Evolutionary conservation across 2,113 vertebrate species (phyloP).

Genomic region (Ceyx melanurus): DNA sequence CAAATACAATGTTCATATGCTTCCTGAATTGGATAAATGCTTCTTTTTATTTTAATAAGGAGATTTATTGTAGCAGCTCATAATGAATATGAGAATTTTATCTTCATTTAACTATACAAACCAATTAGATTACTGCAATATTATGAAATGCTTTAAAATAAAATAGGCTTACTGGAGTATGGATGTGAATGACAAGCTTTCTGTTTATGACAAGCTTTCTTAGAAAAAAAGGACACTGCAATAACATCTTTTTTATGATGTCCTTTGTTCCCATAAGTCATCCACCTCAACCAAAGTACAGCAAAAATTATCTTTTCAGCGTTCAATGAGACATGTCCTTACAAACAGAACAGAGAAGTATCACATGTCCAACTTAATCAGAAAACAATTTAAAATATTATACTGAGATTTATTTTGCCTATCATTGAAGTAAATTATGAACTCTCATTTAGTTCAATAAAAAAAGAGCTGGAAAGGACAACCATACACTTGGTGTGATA

Average conservation of each 20-base stretch:
- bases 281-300: not conserved
- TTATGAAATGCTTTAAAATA: not conserved
- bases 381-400: not conserved
- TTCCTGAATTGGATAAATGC: not conserved
- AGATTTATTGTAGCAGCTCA: not conserved
- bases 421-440: not conserved
- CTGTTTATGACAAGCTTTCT: not conserved
- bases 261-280: not conserved
- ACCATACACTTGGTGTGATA: not conserved
- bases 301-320: not conserved
- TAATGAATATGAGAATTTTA: constrained; percentile 27
- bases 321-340: not conserved
- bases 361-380: not conserved
- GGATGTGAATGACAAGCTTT: not conserved
- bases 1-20: not conserved
- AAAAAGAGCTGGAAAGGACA: not conserved
- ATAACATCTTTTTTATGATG: not conserved
- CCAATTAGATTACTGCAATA: not conserved
- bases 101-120: not conserved
- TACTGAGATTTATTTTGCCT: not conserved
- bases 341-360: not conserved
- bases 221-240: not conserved
- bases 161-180: not conserved
- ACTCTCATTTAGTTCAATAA: not conserved
- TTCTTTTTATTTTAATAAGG: constrained; percentile 24